These are phyloP conservation scores for Pteropus alecto DNA, from an alignment of 2,113 vertebrate genomes.

Conservation along the genomic window DNA sequence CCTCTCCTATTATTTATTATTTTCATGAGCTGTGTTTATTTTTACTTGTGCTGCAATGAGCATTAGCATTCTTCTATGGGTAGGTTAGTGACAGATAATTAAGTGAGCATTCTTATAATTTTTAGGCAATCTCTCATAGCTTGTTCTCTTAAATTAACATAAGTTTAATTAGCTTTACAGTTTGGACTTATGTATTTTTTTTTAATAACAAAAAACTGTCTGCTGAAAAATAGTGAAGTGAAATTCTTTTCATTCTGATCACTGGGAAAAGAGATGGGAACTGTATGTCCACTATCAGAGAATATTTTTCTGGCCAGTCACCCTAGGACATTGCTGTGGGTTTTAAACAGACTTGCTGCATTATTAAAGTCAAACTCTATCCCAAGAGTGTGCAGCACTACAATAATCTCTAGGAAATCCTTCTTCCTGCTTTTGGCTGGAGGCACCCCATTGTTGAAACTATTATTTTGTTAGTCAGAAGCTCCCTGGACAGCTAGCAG, in stretches of 20 bases:
- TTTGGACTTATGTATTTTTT: neutral
- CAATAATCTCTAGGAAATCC: neutral
- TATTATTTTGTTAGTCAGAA: neutral
- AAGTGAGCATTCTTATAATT: neutral
- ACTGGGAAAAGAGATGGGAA: neutral
- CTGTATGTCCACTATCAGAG: neutral
- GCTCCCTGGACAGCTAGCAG: neutral
- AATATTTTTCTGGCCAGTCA: neutral
- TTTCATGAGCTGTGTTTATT: neutral
- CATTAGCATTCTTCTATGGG: neutral
- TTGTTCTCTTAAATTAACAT: neutral
- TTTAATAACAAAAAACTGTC: neutral
- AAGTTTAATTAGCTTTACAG: neutral
- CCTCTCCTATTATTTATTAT: neutral
- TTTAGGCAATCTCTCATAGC: neutral
- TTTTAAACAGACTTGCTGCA: neutral
- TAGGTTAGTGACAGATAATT: neutral
- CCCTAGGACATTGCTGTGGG: neutral
- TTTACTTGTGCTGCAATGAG: neutral
- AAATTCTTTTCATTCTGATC: neutral
- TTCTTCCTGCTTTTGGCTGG: neutral
- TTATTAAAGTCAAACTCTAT: slow-evolving; percentile 13
- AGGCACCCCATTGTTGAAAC: neutral
- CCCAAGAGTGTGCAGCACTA: neutral
- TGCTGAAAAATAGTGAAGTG: neutral